Conservation (phyloP, 2,113 vertebrate species). For the Bos taurus region ARS-UCD2.0 NC_037348.1:20308001-20308500, state of each 20-base stretch:
- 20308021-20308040: background rate
- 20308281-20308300: no score
- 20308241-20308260: background rate
- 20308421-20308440: background rate
- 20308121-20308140: background rate
- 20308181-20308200: background rate
- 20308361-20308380: background rate
- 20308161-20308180: background rate
- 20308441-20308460: background rate
- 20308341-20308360: background rate
- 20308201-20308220: background rate
- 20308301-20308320: background rate
- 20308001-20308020: background rate
- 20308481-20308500: background rate
- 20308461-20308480: background rate
- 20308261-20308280: no score
- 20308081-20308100: background rate
- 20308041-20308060: background rate
- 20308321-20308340: background rate
- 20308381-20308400: background rate
- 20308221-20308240: background rate
- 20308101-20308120: background rate
- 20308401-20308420: background rate
- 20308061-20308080: background rate
- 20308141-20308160: background rate